Evolutionary conservation across 2,113 vertebrate species (phyloP).

Genomic region (Oryzias melastigma): DNA sequence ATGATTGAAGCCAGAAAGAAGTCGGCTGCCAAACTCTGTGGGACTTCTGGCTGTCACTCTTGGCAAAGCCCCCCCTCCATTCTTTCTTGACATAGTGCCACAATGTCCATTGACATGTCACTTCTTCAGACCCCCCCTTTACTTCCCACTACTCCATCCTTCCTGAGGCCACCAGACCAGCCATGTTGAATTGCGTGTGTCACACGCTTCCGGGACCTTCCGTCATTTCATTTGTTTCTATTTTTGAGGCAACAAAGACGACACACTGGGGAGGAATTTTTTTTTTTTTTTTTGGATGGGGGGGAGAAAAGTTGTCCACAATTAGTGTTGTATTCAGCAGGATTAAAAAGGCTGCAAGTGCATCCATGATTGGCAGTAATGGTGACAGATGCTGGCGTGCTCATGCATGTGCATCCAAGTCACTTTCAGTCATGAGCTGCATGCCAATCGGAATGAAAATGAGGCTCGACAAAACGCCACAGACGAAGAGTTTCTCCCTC

Average conservation of each 20-base stretch:
- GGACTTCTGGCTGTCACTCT: slow-evolving; percentile 57
- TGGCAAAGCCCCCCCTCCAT: slow-evolving; percentile 44
- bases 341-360: slow-evolving; percentile 21
- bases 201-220: slow-evolving; percentile 36
- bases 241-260: slow-evolving; percentile 10
- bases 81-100: slow-evolving; percentile 45
- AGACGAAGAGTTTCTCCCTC: slow-evolving; percentile 20
- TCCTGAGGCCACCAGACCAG: slow-evolving; percentile 30
- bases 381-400: slow-evolving; percentile 25
- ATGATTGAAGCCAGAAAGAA: no score
- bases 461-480: slow-evolving; percentile 23
- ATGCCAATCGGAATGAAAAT: slow-evolving; percentile 40
- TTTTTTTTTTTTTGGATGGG: neutral
- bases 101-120: slow-evolving; percentile 51
- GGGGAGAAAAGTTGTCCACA: neutral
- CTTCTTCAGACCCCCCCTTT: slow-evolving; percentile 18
- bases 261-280: neutral
- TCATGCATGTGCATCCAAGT: slow-evolving; percentile 37
- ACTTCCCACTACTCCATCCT: neutral
- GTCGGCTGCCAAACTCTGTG: slow-evolving; percentile 9
- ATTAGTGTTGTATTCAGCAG: slow-evolving; percentile 9
- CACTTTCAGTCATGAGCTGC: slow-evolving; percentile 35
- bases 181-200: slow-evolving; percentile 31
- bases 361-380: slow-evolving; percentile 48
- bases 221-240: slow-evolving; percentile 20